Base-by-base conservation (phyloP, 2,888 invertebrate species). In the Tetramorium bicarinatum region DNA sequence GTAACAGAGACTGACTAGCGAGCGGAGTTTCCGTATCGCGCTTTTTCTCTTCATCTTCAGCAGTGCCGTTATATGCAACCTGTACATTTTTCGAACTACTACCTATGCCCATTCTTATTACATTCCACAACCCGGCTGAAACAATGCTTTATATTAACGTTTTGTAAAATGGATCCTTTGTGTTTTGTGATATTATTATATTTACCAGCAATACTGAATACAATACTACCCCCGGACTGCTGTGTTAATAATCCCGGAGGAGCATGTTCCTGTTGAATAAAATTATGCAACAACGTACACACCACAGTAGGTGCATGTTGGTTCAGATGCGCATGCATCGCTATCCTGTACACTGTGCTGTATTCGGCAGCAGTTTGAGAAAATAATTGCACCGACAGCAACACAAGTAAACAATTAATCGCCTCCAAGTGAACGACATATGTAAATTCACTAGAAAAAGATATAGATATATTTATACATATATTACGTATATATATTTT, bases 361-460 rank as follows among this genome's bases (percentile, higher is more conserved):
- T 95, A 95, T 76, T 94, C 94, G 18, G 95, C 94, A 41, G 94
- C 93, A 38, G 93, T 94, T 91, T 97, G 96, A 15, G 98, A 97
- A 91, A 97, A 98, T 94, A 98, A 96, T 94, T 99, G 98, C 47
- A 98, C 97, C 0, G 99, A 98, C 92, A 99, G 96, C n/a, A 99
- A 95, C 0, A 98, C 97, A 21, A 99, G 95, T 61, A 99, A 95
- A 29, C 97, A 97, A 94, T 98, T 99, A 66, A 99, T 97, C 41
- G 98, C 97, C 95, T 99, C 99, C 91, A 99, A 94, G 92, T 98
- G 98, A 41, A 98, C 95, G 81, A 97, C 97, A 94, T 98, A 98
- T 79, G 98, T 98, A 93, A 97, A 97, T 94, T 98, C 97, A 87
- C 97, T 97, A 95, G 0, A 95, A 64, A 85, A 80, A 67, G 29